Percentiles rank a stretch among this genome's conserved stretches.
Evolutionary conservation across 30 jellyfish, hydroid and myxozoan genomes (phyloP).

Genomic region (Hydractinia echinata): DNA sequence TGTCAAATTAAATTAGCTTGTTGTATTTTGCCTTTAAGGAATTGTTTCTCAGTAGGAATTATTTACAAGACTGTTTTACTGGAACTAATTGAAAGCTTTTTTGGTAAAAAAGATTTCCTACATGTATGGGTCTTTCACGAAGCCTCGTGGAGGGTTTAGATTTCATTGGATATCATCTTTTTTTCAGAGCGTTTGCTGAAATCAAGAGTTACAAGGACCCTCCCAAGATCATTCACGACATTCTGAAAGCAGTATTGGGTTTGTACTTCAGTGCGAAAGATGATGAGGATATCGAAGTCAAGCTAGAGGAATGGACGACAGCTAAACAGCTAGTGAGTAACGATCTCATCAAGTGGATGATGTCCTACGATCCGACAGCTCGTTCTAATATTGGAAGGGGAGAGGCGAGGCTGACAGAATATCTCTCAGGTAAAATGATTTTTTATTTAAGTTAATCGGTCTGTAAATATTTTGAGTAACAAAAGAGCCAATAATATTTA

Average conservation of each 20-base stretch:
- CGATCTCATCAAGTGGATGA: constrained; percentile 78
- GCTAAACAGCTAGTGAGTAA: constrained; percentile 63
- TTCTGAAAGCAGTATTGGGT: constrained; percentile 66
- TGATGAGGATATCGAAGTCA: constrained; percentile 41
- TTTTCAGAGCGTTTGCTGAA: constrained; percentile 76
- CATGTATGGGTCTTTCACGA: background rate
- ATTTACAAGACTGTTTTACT: constrained; percentile 2
- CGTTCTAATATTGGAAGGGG: constrained; percentile 40
- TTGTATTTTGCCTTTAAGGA: background rate
- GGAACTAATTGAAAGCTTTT: background rate
- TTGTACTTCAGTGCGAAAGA: constrained; percentile 58
- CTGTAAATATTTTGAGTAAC: too few relatives aligned
- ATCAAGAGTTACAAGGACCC: constrained; percentile 83
- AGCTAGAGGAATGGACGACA: constrained; percentile 73
- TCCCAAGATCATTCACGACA: constrained; percentile 84
- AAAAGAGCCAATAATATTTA: too few relatives aligned
- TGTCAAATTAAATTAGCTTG: background rate
- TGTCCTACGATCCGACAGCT: constrained; percentile 82
- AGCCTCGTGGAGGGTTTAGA: background rate
- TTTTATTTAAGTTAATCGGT: background rate
- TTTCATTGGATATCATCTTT: background rate
- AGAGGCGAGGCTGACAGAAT: constrained; percentile 60
- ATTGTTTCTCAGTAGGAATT: background rate
- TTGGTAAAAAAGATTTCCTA: background rate
- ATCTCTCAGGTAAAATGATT: constrained; percentile 40